Base-by-base conservation (phyloP, 1,140 invertebrate genomes). In the Diabrotica virgifera region DNA sequence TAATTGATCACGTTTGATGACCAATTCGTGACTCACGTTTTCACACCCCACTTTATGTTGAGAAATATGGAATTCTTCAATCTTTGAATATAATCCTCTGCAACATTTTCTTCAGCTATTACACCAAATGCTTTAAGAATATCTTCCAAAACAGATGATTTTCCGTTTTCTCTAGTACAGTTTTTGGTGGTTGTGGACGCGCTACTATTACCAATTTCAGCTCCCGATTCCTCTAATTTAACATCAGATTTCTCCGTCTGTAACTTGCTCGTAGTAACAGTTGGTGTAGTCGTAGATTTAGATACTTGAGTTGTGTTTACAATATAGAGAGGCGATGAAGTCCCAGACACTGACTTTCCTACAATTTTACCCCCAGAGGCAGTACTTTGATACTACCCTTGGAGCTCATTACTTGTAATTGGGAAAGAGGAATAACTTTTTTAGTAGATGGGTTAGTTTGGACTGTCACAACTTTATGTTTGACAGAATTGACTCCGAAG, bases 381-480 rank as follows among this genome's bases (percentile, higher is more conserved):
- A 78, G 51, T 13, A 78, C 71, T 64, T 76, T 76, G 14, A 78
- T 71, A 14, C 71, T 68, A 8, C 72, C 74, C 62, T 77, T 78
- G 5, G 75, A 69, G 64, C 75, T 75, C 11, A 78, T 50, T 62
- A 76, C 69, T 64, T 77, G 75, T 14, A 77, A 67, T 55, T 76
- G 71, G 10, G 74, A 75, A 10, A 78, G 56, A 3, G 77, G 74
- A 10, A 78, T 73, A 5, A 77, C 65, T 61, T 78, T 77, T 59
- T 77, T 78, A 5, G 59, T 68, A 5, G 63, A 61, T 7, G 73
- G 40, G 51, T 71, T 76, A 6, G 71, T 70, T 55, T 72, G 72
- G 7, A 78, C 70, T 10, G 77, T 73, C 0, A 78, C 73, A 11
- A 78, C 64, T 71, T 78, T 78, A 40, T 76, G 73, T 64, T 77